Evolutionary conservation across 2,113 vertebrate species (phyloP).

Genomic region (Lagopus leucura): DNA sequence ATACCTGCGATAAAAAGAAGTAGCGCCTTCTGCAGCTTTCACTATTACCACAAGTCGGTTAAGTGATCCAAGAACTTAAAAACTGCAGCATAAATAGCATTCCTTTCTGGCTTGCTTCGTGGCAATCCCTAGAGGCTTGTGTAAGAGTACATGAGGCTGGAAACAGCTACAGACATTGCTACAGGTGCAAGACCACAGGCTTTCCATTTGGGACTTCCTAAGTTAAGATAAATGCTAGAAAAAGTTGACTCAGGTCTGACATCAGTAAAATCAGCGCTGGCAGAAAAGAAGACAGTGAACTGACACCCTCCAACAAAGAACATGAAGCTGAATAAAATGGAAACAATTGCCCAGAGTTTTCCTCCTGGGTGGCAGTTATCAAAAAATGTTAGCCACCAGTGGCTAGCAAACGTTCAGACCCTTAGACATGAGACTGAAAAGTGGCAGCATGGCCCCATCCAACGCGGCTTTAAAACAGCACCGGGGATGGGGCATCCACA

Average conservation of each 20-base stretch:
- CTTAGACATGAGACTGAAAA: constrained; percentile 22
- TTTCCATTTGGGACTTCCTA: constrained; percentile 1
- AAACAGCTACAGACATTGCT: constrained; percentile 17
- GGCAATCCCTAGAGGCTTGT: neutral
- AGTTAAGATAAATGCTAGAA: constrained; percentile 19
- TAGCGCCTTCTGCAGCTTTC: neutral
- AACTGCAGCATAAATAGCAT: constrained; percentile 10
- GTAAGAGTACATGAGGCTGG: neutral
- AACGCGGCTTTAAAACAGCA: neutral
- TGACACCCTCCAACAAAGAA: neutral
- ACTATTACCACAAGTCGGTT: neutral
- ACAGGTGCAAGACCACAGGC: neutral
- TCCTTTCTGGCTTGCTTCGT: neutral
- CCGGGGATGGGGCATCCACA: neutral
- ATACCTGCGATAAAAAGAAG: constrained; percentile 11
- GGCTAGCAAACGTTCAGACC: neutral
- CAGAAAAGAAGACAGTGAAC: constrained; percentile 1
- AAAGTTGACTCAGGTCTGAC: neutral
- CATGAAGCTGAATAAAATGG: neutral
- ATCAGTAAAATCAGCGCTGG: neutral
- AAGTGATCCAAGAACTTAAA: constrained; percentile 40
- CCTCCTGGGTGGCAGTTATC: neutral
- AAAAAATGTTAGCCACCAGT: neutral
- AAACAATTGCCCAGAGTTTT: neutral
- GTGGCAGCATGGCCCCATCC: neutral